Evolutionary conservation across 1,140 invertebrate genomes (phyloP).

Genomic region (Megalopta genalis): DNA sequence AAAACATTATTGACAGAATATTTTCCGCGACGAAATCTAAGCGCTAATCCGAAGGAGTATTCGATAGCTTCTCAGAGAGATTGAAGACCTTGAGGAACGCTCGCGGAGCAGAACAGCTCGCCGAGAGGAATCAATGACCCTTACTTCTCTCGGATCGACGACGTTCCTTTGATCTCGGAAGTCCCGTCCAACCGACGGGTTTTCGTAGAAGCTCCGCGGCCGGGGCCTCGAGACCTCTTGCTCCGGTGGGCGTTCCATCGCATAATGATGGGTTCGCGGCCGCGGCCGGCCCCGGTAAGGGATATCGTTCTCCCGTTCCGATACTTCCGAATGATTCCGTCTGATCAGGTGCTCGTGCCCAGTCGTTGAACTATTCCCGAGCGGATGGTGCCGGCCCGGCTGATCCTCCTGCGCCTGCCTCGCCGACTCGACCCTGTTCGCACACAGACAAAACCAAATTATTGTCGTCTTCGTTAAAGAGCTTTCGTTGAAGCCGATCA

Average conservation of each 20-base stretch:
- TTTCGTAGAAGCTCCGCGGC: slow-evolving; percentile 77
- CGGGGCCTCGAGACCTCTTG: slow-evolving; percentile 71
- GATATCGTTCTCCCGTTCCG: slow-evolving; percentile 69
- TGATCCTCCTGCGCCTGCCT: slow-evolving; percentile 66
- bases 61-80: neutral
- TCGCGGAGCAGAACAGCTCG: neutral
- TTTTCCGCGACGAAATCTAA: neutral
- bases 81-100: neutral
- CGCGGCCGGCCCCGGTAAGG: slow-evolving; percentile 70
- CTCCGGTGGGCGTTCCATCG: slow-evolving; percentile 69
- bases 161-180: slow-evolving; percentile 70
- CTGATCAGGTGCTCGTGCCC: slow-evolving; percentile 70
- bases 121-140: slow-evolving; percentile 20
- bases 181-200: slow-evolving; percentile 71
- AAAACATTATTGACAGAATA: neutral
- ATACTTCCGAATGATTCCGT: slow-evolving; percentile 70
- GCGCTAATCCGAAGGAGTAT: neutral
- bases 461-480: no score
- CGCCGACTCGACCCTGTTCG: slow-evolving; percentile 61
- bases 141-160: slow-evolving; percentile 71
- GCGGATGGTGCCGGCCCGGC: slow-evolving; percentile 51
- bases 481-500: no score
- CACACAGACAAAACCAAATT: neutral
- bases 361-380: slow-evolving; percentile 49
- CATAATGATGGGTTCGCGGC: slow-evolving; percentile 73